Base-by-base conservation (phyloP, 1,140 invertebrate genomes). In the Eumaeus atala region DNA sequence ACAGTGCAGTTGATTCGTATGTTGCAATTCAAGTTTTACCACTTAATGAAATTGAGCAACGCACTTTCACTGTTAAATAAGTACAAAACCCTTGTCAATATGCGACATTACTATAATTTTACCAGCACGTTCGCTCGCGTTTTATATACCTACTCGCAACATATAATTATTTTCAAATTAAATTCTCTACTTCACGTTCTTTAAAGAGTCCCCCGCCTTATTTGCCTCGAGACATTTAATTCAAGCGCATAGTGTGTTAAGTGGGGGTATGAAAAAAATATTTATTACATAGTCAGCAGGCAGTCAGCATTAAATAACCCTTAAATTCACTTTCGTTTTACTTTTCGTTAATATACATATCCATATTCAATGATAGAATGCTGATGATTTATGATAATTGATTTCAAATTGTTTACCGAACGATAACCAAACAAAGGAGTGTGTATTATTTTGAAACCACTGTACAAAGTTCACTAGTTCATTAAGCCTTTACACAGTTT, bases 401-500 rank as follows among this genome's bases (percentile, higher is more conserved):
- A 28, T 28, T 28, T 28, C 21, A 28, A 28, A 28, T 6, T 28
- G 21, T 28, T 28, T 28, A 28, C 21, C 21, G 21, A 28, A 28
- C 21, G 21, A 28, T 3, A 28, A 28, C 59, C 51, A 65, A 60
- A 58, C 36, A 49, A 36, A 52, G 62, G 70, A 74, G 71, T 77
- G 67, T 69, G 58, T 60, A 61, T 42, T 52, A 64, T 76, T 72
- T 71, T 68, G 74, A 71, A 84, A 83, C 76, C 61, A 64, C 60
- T 81, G 73, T 64, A 73, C 68, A 82, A 79, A 81, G 77, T 81
- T 81, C 73, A 85, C 62, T 77, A 71, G 78, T 81, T 79, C 71
- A 70, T 73, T 68, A 69, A 64, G 71, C 67, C 63, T 57, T 62
- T 66, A 66, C 67, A 68, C 68, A 67, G 67, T 72, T 66, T 62